Base-by-base conservation (phyloP, 2,888 invertebrate species). In the Chironomus riparius region DNA sequence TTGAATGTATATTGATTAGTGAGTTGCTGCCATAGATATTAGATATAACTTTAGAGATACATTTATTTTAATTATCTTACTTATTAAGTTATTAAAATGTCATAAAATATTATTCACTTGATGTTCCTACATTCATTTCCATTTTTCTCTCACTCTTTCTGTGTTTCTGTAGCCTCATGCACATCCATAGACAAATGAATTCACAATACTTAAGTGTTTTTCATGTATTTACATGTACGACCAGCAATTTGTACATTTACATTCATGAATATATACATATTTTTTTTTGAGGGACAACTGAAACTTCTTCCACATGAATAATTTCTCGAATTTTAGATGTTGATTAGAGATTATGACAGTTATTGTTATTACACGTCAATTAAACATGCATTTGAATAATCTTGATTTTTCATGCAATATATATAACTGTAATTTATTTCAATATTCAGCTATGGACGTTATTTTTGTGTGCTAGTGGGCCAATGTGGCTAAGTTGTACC, bases 21-120 rank as follows among this genome's bases (percentile, higher is more conserved):
- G 7, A 22, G 28, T 22, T 68, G 22, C 21, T 28, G 15, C 21
- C 21, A 65, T 65, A 65, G 15, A 15, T 28, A 62, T 62, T 24
- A 61, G 72, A 72, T 72, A 72, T 72, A 15, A 61, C 38, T 72
- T n/a, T 38, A 4, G 24, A 61, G 73, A 68, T 65, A 68, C 24
- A 74, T 62, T 65, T 65, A 74, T 48, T 74, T 74, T 74, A 74
- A 74, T 74, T 74, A 74, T 73, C 24, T 74, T 68, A 47, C 74
- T 68, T 56, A 74, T 74, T 74, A 74, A 74, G 74, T 74, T 74
- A 74, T 74, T 74, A 74, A 74, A 74, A 74, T 68, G 74, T 74
- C 74, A 74, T 74, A 74, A 74, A 74, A 65, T 13, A 24, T 24
- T 21, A 65, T 24, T 21, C 24, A 65, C 13, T 24, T 69, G 56